Base-by-base conservation (phyloP, 2,113 vertebrate genomes). In the Scopus umbretta region DNA sequence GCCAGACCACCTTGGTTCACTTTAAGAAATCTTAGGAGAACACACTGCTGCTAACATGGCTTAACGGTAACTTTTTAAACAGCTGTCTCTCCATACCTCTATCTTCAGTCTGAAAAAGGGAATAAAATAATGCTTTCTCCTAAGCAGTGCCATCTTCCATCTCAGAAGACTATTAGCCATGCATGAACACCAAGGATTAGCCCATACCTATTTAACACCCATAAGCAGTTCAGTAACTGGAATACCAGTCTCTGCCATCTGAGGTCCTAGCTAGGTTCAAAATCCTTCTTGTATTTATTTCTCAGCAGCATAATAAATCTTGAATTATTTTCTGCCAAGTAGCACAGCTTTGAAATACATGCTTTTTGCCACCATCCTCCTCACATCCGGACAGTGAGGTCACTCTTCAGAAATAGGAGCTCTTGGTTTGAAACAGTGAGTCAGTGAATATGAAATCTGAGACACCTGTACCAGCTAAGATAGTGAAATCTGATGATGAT, bases 391-490 rank as follows among this genome's bases (percentile, higher is more conserved):
- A 75, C 91, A 85, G 43, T 96, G 94, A 96, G 70, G 89, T 97
- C 94, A 96, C 38, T 26, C 34, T 72, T 91, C 89, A 82, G 84
- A 89, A 96, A 94, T 92, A 97, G 85, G 92, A 95, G 58, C 67
- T 95, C 93, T 88, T 82, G 90, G 74, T 81, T 93, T 96, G 85
- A 96, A 93, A 86, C 90, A 66, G 78, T 96, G 95, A 96, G 74
- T 97, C 94, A 94, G 72, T 62, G 82, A 93, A 94, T 62, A 66
- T 10, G 95, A 94, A 92, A 96, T 63, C 7, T 89, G 94, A 96
- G 89, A 89, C 91, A 87, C 25, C 61, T 71, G 73, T 58, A 75
- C 56, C 78, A 88, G 87, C 71, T 78, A 87, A 86, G 94, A 92
- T 80, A 36, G 65, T 87, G 96, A 96, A 95, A 96, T 89, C 68